phyloP scores from a whole-genome alignment of 2,797 vertebrate genomes.

The Dendrocincla fuliginosa region DNA sequence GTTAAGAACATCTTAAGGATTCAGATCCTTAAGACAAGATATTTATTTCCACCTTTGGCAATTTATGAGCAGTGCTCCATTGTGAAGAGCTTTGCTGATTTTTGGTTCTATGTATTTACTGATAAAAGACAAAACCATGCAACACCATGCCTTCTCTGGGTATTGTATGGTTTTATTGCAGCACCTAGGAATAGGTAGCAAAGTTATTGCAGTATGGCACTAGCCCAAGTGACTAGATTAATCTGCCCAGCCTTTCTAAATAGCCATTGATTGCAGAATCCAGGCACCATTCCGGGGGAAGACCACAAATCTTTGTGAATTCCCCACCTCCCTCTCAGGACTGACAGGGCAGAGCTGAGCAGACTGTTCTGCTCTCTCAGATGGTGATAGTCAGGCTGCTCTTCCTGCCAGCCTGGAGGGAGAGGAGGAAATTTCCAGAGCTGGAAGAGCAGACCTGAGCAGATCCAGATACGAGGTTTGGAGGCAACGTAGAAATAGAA shows the following conservation, averaged over 20 bases:
- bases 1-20: not conserved
- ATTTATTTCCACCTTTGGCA: not conserved
- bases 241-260: not conserved
- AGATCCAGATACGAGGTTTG: not conserved
- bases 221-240: not conserved
- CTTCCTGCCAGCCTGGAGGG: not conserved
- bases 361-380: not conserved
- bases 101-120: not conserved
- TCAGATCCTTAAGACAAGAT: not conserved
- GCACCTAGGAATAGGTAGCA: not conserved
- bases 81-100: not conserved
- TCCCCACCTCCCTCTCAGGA: not conserved
- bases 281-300: not conserved
- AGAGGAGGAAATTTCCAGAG: not conserved
- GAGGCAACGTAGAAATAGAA: not conserved
- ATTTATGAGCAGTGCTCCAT: not conserved
- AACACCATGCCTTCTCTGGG: not conserved
- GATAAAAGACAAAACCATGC: not conserved
- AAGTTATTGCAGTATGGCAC: not conserved
- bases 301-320: not conserved
- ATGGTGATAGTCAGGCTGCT: not conserved
- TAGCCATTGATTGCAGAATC: not conserved
- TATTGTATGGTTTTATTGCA: not conserved
- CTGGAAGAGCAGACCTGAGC: not conserved
- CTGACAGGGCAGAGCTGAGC: fast-evolving